Evolutionary conservation across 1,140 invertebrate species (phyloP).

Genomic region (Tetraneura akinire): DNA sequence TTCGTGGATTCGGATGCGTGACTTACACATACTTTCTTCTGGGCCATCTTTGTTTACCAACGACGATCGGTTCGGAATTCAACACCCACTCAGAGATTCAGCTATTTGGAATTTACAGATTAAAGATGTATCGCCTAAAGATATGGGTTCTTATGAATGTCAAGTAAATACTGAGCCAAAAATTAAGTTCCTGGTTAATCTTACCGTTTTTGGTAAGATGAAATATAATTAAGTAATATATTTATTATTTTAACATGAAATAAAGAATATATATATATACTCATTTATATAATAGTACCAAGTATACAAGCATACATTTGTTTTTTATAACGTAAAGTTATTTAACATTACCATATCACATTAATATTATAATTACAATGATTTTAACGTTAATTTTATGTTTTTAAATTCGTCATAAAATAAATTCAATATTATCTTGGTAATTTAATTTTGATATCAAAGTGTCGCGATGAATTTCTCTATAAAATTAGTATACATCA

Average conservation of each 20-base stretch:
- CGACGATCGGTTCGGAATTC: conserved; percentile 83
- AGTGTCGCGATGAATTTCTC: too few relatives aligned
- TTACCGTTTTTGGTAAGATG: conserved; percentile 55
- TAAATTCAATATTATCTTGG: too few relatives aligned
- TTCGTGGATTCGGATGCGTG: conserved; percentile 84
- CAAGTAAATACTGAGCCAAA: conserved; percentile 74
- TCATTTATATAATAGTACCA: neutral
- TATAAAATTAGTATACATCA: too few relatives aligned
- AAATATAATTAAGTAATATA: neutral
- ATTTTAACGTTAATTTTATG: too few relatives aligned
- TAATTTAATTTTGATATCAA: too few relatives aligned
- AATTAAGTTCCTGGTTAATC: conserved; percentile 58
- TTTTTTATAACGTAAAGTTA: too few relatives aligned
- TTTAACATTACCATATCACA: too few relatives aligned
- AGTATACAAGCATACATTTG: too few relatives aligned
- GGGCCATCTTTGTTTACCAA: conserved; percentile 87
- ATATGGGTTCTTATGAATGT: conserved; percentile 93
- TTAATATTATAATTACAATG: too few relatives aligned
- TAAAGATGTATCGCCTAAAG: conserved; percentile 85
- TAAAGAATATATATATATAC: neutral
- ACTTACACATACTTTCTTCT: conserved; percentile 90
- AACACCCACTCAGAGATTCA: conserved; percentile 73
- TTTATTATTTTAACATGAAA: neutral
- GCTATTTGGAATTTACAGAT: conserved; percentile 91
- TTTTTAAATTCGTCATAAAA: neutral